phyloP scores from a whole-genome alignment of 2,797 vertebrate genomes.

The Gallirallus australis region DNA sequence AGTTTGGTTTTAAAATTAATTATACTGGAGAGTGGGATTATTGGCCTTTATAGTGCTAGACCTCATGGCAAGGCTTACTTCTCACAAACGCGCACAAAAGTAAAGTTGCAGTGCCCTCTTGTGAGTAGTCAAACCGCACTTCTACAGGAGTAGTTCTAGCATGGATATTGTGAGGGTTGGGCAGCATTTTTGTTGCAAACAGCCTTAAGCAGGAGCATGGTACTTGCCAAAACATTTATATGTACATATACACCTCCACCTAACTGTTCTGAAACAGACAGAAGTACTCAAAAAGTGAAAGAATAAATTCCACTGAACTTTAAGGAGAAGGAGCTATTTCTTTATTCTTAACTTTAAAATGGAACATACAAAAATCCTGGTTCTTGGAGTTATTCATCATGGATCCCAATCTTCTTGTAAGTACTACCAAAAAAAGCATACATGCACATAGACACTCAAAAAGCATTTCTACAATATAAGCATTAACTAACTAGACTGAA shows the following conservation, averaged over 20 bases:
- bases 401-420: background rate
- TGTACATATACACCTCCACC: background rate
- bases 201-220: fast-evolving
- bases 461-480: background rate
- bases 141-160: background rate
- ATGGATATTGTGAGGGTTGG: background rate
- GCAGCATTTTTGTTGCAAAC: background rate
- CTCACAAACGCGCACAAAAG: background rate
- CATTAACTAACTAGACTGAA: background rate
- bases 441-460: too few species aligned
- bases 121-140: background rate
- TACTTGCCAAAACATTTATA: background rate
- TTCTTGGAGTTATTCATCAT: background rate
- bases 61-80: background rate
- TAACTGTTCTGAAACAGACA: background rate
- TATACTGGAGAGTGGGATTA: background rate
- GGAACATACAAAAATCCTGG: background rate
- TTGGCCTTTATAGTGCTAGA: background rate
- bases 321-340: fast-evolving
- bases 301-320: background rate
- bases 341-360: background rate
- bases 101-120: constrained; percentile 58
- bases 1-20: background rate
- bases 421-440: fast-evolving
- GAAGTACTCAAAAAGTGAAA: background rate